Conservation (phyloP, 2,113 vertebrate species). For the Psephotus haematonotus region DNA sequence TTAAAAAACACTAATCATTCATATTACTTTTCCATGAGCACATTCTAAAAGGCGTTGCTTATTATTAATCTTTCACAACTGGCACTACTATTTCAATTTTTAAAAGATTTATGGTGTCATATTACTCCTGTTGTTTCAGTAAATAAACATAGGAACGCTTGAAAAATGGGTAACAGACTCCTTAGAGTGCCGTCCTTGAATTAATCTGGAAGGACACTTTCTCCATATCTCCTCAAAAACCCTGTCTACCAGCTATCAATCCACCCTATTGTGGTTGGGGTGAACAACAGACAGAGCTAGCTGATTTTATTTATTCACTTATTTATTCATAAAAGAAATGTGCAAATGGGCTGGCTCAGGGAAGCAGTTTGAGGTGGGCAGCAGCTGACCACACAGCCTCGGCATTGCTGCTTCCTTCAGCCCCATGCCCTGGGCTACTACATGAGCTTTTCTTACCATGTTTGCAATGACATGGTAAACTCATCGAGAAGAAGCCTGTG, state of each 20-base stretch:
- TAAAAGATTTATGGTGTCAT: constrained; percentile 60
- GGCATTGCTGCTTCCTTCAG: fast-evolving
- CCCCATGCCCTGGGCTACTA: fast-evolving
- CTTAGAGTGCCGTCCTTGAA: constrained; percentile 50
- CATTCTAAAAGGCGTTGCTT: constrained; percentile 54
- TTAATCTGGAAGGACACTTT: constrained; percentile 37
- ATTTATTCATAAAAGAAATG: not conserved
- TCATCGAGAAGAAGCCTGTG: not conserved
- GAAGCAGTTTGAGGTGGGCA: not conserved
- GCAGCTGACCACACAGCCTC: not conserved
- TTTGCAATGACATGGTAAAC: not conserved
- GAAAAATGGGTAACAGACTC: constrained; percentile 52
- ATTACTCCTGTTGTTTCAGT: constrained; percentile 60
- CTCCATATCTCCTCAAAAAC: constrained; percentile 8
- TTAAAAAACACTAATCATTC: constrained; percentile 67
- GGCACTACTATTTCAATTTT: constrained; percentile 68
- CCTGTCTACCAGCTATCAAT: constrained; percentile 6
- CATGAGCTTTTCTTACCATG: fast-evolving
- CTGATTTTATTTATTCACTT: constrained; percentile 20
- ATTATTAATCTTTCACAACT: constrained; percentile 73
- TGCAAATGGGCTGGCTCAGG: not conserved
- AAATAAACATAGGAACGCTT: constrained; percentile 53
- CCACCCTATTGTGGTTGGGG: not conserved
- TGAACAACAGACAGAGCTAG: not conserved
- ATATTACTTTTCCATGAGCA: constrained; percentile 54